Evolutionary conservation across 2,888 invertebrate genomes (phyloP).

Genomic region (Trisateles emortualis): DNA sequence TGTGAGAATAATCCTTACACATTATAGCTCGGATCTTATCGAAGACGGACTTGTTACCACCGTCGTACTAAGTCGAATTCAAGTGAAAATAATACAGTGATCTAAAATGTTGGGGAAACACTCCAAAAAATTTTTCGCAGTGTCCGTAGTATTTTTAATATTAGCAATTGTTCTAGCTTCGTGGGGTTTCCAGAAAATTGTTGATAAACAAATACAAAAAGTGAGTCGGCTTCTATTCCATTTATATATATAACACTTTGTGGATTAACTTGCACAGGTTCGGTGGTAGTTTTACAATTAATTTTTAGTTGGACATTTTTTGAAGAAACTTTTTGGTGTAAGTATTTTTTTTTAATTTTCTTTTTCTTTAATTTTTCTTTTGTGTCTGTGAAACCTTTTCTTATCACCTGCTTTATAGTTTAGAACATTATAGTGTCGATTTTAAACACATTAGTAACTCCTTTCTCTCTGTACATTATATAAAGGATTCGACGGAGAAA

Average conservation of each 20-base stretch:
- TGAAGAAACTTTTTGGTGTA: neutral
- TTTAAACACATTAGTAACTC: too few species aligned
- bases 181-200: constrained; percentile 83
- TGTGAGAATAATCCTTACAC: constrained; percentile 41
- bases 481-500: too few species aligned
- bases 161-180: constrained; percentile 74
- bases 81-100: constrained; percentile 18
- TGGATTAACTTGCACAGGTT: neutral
- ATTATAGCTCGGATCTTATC: constrained; percentile 46
- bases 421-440: too few species aligned
- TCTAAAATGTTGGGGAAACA: constrained; percentile 72
- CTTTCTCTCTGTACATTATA: too few species aligned
- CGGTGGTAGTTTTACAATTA: neutral
- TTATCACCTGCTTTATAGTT: too few species aligned
- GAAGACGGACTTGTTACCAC: constrained; percentile 42
- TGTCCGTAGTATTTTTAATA: constrained; percentile 69
- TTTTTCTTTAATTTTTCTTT: neutral
- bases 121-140: constrained; percentile 64
- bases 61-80: constrained; percentile 12
- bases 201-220: constrained; percentile 78
- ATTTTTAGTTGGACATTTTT: neutral
- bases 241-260: neutral
- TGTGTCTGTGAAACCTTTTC: too few species aligned
- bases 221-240: constrained; percentile 57
- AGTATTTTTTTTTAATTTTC: neutral